These are phyloP conservation scores for Anser brachyrhynchus DNA, from an alignment of 2,113 vertebrate genomes.

Conservation along the genomic window DNA sequence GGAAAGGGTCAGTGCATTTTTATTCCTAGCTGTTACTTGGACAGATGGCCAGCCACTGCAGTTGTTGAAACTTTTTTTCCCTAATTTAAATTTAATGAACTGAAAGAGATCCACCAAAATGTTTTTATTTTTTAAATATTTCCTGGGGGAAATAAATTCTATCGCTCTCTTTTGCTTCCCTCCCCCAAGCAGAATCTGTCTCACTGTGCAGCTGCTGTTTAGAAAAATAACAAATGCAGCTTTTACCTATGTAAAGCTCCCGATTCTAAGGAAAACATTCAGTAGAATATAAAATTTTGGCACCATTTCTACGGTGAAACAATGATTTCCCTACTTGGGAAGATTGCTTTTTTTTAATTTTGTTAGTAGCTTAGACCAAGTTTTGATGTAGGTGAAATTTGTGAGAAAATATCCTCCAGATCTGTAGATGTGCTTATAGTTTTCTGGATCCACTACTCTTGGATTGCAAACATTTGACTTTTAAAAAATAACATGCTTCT, in stretches of 20 bases:
- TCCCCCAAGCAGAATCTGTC: background rate
- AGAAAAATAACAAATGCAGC: background rate
- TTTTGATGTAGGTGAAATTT: background rate
- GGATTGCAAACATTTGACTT: background rate
- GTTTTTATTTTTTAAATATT: background rate
- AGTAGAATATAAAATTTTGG: background rate
- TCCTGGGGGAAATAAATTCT: background rate
- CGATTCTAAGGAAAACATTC: background rate
- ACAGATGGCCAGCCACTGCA: slow-evolving; percentile 48
- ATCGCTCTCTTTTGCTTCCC: background rate
- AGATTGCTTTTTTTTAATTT: background rate
- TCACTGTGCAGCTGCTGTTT: background rate
- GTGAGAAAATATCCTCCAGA: background rate
- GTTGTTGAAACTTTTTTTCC: background rate
- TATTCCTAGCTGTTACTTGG: slow-evolving; percentile 32
- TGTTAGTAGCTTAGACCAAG: background rate
- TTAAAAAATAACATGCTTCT: background rate
- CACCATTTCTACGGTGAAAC: background rate
- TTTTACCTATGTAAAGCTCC: background rate
- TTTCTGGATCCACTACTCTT: background rate
- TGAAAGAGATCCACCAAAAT: slow-evolving; percentile 28
- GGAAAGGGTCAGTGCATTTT: slow-evolving; percentile 32
- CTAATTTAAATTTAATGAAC: slow-evolving; percentile 59
- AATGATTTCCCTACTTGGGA: background rate
- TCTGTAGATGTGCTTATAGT: background rate